Percentiles rank a stretch among this genome's conserved stretches.
Conservation (phyloP, 2,888 invertebrate species). For the Blera fallax region DNA sequence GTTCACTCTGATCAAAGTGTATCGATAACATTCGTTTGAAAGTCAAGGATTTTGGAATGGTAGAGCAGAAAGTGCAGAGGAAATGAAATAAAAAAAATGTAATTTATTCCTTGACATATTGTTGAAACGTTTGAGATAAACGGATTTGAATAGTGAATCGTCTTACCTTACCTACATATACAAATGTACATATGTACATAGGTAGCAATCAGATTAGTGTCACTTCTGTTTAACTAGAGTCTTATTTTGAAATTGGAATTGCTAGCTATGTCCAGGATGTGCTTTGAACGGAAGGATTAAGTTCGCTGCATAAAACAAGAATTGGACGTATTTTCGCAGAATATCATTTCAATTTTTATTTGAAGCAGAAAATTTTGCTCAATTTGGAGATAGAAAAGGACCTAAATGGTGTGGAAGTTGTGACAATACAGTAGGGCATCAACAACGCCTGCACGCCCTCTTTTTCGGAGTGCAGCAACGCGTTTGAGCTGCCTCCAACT, state of each 20-base stretch:
- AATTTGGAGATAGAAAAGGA: no score
- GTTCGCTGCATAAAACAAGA: neutral
- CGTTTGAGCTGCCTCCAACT: no score
- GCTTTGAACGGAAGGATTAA: neutral
- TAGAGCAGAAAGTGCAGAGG: neutral
- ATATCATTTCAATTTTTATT: no score
- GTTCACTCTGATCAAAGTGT: neutral
- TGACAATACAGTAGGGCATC: no score
- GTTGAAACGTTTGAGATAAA: conserved; percentile 6
- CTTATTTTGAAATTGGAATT: neutral
- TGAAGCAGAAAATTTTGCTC: no score
- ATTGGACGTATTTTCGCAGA: no score
- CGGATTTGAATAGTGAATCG: neutral
- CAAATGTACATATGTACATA: neutral
- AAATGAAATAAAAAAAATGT: neutral
- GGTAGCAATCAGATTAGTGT: neutral
- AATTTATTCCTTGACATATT: conserved; percentile 1
- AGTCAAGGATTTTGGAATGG: neutral
- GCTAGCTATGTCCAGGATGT: neutral
- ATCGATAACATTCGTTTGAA: neutral
- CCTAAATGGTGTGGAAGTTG: no score
- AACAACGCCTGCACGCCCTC: no score
- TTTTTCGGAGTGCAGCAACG: no score
- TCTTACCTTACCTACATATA: no score
- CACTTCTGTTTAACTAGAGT: neutral